Evolutionary conservation across 2,888 invertebrate genomes (phyloP), one percentile per base, ranked within the genome.

Genomic region (Apotomis betuletana): DNA sequence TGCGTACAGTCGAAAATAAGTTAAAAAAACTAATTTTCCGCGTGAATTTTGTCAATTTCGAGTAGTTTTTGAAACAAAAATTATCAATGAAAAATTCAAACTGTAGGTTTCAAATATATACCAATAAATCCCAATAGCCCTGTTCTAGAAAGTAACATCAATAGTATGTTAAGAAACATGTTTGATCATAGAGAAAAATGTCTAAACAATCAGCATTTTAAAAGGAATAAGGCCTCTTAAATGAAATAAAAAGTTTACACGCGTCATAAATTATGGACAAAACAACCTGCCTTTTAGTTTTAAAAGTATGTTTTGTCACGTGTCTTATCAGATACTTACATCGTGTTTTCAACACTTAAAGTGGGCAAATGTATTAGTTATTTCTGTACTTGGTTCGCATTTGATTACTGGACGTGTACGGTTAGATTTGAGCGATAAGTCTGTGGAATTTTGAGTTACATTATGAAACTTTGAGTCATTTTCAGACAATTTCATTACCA

Each of bases 351-450:
- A 51, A 67, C 67, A 51, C 59, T 59, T 12, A 36, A 41, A 12
- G 51, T 67, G 27, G 65, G 65, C 57, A 67, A 67, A 67, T 46
- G 57, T 58, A 41, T 41, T 57, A 58, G 58, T 57, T 38, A 67
- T 67, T 67, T 67, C 63, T 54, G 27, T 27, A 27, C 58, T 27
- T n/a, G 49, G 49, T 67, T 13, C 13, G 52, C 27, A 57, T 52
- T 61, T 44, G 68, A 68, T 68, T 60, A 69, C 59, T 69, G 46
- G 54, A 54, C 52, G 44, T 49, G 49, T 4, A 12, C 9, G 3
- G 9, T 12, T 44, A 57, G 65, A 55, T 69, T 54, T 44, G 54
- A 27, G 44, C 61, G 52, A 65, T 65, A 65, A 44, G 27, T 27
- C 57, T 46, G 9, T 65, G 65, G 55, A 65, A 65, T 65, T 57